phyloP scores from a whole-genome alignment of 2,797 vertebrate species.

The Poecile montanus region DNA sequence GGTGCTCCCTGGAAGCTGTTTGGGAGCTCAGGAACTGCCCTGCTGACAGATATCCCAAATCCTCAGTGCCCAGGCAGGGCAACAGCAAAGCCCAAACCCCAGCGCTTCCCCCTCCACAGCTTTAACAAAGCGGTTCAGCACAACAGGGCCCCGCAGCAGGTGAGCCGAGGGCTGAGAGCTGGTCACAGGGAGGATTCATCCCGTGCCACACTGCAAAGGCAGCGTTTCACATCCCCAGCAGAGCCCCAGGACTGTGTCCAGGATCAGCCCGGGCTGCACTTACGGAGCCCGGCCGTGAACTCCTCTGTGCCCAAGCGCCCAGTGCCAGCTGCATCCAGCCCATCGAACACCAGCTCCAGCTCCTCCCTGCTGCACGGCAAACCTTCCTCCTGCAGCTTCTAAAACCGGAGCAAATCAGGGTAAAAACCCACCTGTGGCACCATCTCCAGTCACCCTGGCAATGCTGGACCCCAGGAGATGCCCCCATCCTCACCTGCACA shows the following conservation, averaged over 20 bases:
- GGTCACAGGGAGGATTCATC: rapidly evolving
- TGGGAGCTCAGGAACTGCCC: constrained; percentile 68
- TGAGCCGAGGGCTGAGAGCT: background rate
- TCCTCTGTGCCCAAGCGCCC: constrained; percentile 68
- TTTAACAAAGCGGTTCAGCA: rapidly evolving
- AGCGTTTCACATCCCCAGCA: rapidly evolving
- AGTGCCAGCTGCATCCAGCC: constrained; percentile 65
- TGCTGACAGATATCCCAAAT: background rate
- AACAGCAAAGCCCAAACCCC: background rate
- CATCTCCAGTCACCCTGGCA: rapidly evolving
- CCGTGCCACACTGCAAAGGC: background rate
- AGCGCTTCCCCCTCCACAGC: rapidly evolving
- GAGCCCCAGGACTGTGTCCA: rapidly evolving
- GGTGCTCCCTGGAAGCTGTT: background rate
- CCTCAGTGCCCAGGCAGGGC: background rate
- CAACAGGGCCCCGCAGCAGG: rapidly evolving
- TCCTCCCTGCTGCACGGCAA: constrained; percentile 62
- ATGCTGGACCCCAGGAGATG: background rate
- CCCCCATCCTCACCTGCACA: constrained; percentile 65
- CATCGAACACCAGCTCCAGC: constrained; percentile 73
- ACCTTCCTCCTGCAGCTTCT: constrained; percentile 63
- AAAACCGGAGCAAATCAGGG: background rate
- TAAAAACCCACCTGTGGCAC: background rate
- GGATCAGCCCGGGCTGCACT: background rate
- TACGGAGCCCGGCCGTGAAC: constrained; percentile 74